phyloP scores from a whole-genome alignment of 2,113 vertebrate genomes.

The Tichodroma muraria region DNA sequence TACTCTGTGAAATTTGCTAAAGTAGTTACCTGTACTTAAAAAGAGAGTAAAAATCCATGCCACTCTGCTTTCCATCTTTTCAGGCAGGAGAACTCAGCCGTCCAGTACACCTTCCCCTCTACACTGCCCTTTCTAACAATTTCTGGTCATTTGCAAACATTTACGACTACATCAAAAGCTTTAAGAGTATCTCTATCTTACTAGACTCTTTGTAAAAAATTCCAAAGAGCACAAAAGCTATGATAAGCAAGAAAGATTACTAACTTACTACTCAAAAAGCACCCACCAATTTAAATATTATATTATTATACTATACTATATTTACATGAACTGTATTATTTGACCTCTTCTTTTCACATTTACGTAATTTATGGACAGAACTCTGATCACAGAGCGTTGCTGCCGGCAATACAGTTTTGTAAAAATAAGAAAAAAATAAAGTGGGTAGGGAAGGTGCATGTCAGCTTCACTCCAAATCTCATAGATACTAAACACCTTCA shows the following conservation, averaged over 20 bases:
- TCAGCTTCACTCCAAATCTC: neutral
- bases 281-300: neutral
- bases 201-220: neutral
- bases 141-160: neutral
- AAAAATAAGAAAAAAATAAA: neutral
- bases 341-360: neutral
- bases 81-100: neutral
- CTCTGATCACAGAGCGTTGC: neutral
- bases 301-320: too few relatives aligned
- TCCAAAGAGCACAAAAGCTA: neutral
- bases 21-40: neutral
- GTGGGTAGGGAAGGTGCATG: fast-evolving
- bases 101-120: neutral
- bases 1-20: neutral
- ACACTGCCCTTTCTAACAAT: neutral
- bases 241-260: fast-evolving
- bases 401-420: neutral
- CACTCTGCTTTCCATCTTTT: neutral
- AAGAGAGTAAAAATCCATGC: neutral
- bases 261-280: neutral
- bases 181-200: neutral
- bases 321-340: neutral
- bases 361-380: neutral
- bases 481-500: neutral
- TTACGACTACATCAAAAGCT: neutral